Conservation (phyloP, 2,113 vertebrate species). For the Thomomys bottae region DNA sequence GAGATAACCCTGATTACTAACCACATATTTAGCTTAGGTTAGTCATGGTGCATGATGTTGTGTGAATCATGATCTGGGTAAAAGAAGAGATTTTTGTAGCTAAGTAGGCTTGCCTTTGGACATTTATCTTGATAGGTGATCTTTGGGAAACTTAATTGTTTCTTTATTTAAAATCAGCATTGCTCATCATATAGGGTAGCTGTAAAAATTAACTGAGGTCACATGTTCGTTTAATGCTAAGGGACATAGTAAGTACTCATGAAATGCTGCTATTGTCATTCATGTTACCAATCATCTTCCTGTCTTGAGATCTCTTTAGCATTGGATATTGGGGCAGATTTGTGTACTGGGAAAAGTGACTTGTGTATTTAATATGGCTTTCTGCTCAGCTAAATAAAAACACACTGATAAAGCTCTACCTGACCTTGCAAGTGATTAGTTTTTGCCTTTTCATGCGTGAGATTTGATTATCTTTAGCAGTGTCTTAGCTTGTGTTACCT, state of each 20-base stretch:
- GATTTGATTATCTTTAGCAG: constrained; percentile 79
- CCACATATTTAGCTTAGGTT: constrained; percentile 18
- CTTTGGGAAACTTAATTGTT: background rate
- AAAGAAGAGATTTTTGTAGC: background rate
- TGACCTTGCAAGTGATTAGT: constrained; percentile 70
- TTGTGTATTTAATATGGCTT: constrained; percentile 59
- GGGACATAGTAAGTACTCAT: background rate
- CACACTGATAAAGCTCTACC: constrained; percentile 62
- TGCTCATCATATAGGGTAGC: background rate
- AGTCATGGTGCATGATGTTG: constrained; percentile 7
- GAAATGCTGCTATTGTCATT: background rate
- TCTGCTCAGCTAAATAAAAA: constrained; percentile 59
- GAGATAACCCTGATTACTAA: background rate
- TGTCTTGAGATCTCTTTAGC: constrained; percentile 1
- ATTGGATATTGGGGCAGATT: background rate
- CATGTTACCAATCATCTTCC: background rate
- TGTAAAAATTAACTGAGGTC: constrained; percentile 15
- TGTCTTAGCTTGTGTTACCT: constrained; percentile 71
- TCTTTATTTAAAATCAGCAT: constrained; percentile 26
- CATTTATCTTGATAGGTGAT: background rate
- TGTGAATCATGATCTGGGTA: background rate
- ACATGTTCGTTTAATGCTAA: background rate
- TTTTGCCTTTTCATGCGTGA: constrained; percentile 68
- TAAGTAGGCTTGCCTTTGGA: background rate
- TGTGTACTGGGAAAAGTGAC: constrained; percentile 41